Percentiles rank a stretch among this genome's conserved stretches.
Conservation (phyloP, 2,113 vertebrate genomes). For the Silurus meridionalis region DNA sequence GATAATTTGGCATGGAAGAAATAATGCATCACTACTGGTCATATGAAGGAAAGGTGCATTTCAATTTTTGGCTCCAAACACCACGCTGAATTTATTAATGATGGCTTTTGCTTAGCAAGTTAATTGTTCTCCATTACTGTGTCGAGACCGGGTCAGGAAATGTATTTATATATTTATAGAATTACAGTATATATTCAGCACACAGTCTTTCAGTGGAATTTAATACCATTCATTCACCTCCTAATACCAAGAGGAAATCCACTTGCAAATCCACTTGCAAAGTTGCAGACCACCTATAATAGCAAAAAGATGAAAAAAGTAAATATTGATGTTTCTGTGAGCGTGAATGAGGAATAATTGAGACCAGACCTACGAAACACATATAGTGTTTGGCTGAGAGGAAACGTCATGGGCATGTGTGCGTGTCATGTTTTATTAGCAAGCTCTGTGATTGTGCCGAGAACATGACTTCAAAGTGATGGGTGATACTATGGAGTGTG, state of each 20-base stretch:
- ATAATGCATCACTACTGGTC: not conserved
- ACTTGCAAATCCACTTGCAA: not conserved
- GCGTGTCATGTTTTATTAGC: not conserved
- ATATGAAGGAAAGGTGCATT: constrained; percentile 29
- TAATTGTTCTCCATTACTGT: constrained; percentile 26
- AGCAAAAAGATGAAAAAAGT: not conserved
- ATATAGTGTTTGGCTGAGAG: not conserved
- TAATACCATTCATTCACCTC: not conserved
- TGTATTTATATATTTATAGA: not conserved
- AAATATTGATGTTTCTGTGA: not conserved
- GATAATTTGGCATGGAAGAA: constrained; percentile 10
- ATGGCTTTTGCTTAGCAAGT: constrained; percentile 23
- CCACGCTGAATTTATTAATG: constrained; percentile 34
- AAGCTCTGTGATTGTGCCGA: not conserved
- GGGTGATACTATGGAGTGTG: not conserved
- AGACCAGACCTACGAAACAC: not conserved
- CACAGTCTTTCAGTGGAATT: not conserved
- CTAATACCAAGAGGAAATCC: not conserved
- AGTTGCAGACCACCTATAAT: not conserved
- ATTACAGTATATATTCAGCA: not conserved
- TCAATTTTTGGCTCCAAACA: constrained; percentile 24
- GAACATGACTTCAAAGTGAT: not conserved
- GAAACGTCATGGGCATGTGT: not conserved
- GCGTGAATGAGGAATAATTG: not conserved
- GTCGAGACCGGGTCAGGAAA: constrained; percentile 18